A percentile compares a stretch with the other conserved stretches of the same genome.
Conservation (phyloP, 64 coral and sea anemone genomes). For the Montipora foliosa region DNA sequence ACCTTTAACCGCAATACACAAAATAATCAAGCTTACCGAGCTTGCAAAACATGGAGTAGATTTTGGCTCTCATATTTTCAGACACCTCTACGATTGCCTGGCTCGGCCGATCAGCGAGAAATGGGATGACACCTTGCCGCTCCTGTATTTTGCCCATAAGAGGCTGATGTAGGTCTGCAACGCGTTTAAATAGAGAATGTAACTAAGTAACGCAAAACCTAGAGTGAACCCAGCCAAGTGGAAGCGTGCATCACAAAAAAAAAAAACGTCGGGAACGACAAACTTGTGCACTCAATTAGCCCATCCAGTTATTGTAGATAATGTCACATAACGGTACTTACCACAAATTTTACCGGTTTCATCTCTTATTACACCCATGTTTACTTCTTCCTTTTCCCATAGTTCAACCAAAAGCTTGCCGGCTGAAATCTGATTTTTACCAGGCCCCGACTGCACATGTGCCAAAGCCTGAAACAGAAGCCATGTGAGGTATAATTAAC, state of each 20-base stretch:
- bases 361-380: conserved; percentile 78
- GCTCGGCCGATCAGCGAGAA: conserved; percentile 90
- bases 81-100: conserved; percentile 95
- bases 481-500: neutral
- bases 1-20: too few relatives aligned
- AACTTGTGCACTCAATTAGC: too few relatives aligned
- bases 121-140: conserved; percentile 73
- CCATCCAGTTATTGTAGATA: too few relatives aligned
- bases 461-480: conserved; percentile 56
- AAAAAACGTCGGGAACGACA: too few relatives aligned
- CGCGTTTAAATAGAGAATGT: neutral
- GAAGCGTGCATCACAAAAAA: too few relatives aligned
- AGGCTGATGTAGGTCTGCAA: conserved; percentile 65
- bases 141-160: conserved; percentile 76
- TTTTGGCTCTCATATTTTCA: conserved; percentile 98
- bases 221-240: too few relatives aligned
- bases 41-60: conserved; percentile 97
- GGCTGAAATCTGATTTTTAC: conserved; percentile 67
- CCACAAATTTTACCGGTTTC: conserved; percentile 71
- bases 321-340: neutral
- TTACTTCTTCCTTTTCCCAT: conserved; percentile 90
- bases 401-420: conserved; percentile 81
- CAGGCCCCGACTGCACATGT: conserved; percentile 82
- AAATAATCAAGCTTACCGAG: conserved; percentile 68
- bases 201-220: neutral